Evolutionary conservation across 2,113 vertebrate genomes (phyloP), one percentile per base, ranked within the genome.

Genomic region (Heterocephalus glaber): DNA sequence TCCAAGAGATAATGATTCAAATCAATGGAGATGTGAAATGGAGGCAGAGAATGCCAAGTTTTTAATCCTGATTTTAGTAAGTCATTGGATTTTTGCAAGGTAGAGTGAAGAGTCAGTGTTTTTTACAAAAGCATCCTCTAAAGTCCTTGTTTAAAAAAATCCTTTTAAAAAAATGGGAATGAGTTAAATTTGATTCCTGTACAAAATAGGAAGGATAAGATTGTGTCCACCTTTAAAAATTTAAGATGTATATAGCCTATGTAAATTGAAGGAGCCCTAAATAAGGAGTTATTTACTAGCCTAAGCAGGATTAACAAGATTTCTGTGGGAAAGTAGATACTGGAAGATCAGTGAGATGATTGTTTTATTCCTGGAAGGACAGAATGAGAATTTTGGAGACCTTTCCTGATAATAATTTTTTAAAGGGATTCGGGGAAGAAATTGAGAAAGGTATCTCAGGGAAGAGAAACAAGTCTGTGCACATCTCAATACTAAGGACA

Each of bases 121-220:
- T 63, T 63, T 63, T 30, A 28, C 61, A 63, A 63, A 63, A 63
- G 61, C 26, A 30, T 63, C 12, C 61, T 63, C 61, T 63, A 63
- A 63, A 63, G n/a, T 63, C 61, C 61, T 63, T 63, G 26, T 77
- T 77, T 47, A 17, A 30, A 30, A 77, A 47, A 77, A 11, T 17
- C 28, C 5, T 76, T 70, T 38, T 38, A 6, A 41, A 13, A 76
- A 47, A 76, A 4, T 87, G 33, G 44, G 9, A 92, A 61, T 74
- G 35, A 52, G 47, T 77, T 92, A 92, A 84, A 66, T 93, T 95
- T 94, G 82, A 74, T 61, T 92, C 63, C 61, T 63, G 0, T 52
- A 33, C 66, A 80, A 88, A 95, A n/a, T 70, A 92, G 35, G 47
- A 79, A 82, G 26, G 9, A 35, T 66, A 17, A 90, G n/a, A 79